Evolutionary conservation across 1,140 invertebrate species (phyloP), one percentile per base, ranked within the genome.

Genomic region (Drosophila nasuta): DNA sequence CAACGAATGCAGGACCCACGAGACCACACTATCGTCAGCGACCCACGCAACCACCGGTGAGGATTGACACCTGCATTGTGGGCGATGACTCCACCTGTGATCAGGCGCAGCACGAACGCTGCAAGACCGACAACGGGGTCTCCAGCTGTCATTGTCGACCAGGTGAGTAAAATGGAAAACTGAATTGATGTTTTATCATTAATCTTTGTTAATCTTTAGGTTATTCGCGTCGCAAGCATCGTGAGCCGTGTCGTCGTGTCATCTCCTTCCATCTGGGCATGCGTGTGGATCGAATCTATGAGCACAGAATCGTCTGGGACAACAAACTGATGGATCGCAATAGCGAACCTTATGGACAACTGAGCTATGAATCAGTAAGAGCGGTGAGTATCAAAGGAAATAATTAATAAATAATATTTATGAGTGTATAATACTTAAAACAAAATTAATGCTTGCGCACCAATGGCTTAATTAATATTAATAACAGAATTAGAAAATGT

Each of bases 51-150:
- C 95, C 95, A 15, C 94, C 95, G 0, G 95, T 96, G 0, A 91
- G 97, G 79, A 98, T 98, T 64, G 97, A 98, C 91, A 98, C 97
- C 7, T 98, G 97, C 82, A 98, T 98, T 25, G 97, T 98, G 1
- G 97, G 97, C 1, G 97, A 98, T 77, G 96, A 97, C 77, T 96
- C 96, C n/a, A 98, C 97, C 0, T 98, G 97, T 81, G 97, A 98
- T 83, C 94, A 95, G 51, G 95, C 96, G 20, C 96, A 97, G 91
- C 96, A 97, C 85, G 97, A 98, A 88, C 95, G 95, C 51, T 98
- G 97, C 91, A 95, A 95, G 68, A 98, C 97, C 0, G 96, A 98
- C 93, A 94, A 94, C 70, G 97, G 97, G 3, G 97, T 98, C n/a
- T 98, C 97, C 7, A 97, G 97, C 59, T 98, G 98, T 89, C 96